Conservation (phyloP, 2,888 invertebrate genomes). For the Flexamia atlantica region DNA sequence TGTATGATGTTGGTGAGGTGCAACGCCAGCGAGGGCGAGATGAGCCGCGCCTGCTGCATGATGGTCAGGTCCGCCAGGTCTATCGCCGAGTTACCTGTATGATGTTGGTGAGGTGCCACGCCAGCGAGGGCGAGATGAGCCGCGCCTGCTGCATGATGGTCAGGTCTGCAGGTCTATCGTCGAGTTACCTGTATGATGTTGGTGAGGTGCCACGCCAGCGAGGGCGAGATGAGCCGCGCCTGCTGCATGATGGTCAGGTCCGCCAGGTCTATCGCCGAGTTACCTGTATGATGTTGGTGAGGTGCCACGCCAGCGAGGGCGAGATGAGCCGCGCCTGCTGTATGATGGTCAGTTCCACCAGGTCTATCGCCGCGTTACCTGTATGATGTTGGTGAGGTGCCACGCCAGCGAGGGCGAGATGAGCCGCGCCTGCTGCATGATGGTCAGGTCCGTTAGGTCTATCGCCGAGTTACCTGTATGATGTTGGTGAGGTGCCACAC, state of each 20-base stretch:
- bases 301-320: too few species aligned
- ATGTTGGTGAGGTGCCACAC: too few species aligned
- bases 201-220: conserved; percentile 69
- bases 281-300: too few species aligned
- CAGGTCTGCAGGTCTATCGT: too few species aligned
- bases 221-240: conserved; percentile 69
- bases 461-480: too few species aligned
- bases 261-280: conserved; percentile 68
- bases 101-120: too few species aligned
- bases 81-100: conserved; percentile 62
- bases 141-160: not conserved
- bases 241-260: conserved; percentile 68
- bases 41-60: conserved; percentile 68
- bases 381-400: conserved; percentile 65
- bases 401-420: too few species aligned
- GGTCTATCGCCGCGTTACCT: not conserved
- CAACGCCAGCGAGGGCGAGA: conserved; percentile 69
- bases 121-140: too few species aligned
- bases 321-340: too few species aligned
- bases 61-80: conserved; percentile 68
- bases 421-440: too few species aligned
- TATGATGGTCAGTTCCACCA: not conserved
- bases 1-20: conserved; percentile 64
- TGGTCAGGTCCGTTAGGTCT: too few species aligned
- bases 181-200: conserved; percentile 69